Evolutionary conservation across 2,797 vertebrate species (phyloP).

Genomic region (Tachyglossus aculeatus): DNA sequence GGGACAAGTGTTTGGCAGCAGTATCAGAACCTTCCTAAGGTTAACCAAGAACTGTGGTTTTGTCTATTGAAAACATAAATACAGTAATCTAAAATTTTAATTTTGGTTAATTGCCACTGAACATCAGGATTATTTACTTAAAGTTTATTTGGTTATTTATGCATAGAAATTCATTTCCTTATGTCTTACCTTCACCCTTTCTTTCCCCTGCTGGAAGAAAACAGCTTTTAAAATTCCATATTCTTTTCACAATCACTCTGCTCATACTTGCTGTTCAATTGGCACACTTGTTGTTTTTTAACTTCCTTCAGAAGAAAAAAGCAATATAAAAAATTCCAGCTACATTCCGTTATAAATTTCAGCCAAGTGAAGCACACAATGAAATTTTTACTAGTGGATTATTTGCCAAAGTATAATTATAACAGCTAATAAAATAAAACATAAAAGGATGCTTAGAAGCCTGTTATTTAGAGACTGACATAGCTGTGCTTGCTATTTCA

Average conservation of each 20-base stretch:
- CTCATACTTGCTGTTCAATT: too few species aligned
- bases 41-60: too few species aligned
- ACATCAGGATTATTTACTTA: too few species aligned
- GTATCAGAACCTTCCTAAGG: too few species aligned
- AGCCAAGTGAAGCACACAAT: constrained; percentile 45
- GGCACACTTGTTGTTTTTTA: not conserved
- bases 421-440: constrained; percentile 35
- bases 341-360: constrained; percentile 13
- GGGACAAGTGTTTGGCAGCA: too few species aligned
- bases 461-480: constrained; percentile 18
- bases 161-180: constrained; percentile 11
- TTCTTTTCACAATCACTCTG: too few species aligned
- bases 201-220: constrained; percentile 9
- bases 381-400: constrained; percentile 56
- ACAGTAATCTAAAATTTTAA: too few species aligned
- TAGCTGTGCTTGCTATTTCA: rapidly evolving
- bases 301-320: constrained; percentile 31
- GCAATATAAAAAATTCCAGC: constrained; percentile 27
- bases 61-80: too few species aligned
- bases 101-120: too few species aligned
- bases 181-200: constrained; percentile 30
- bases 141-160: too few species aligned
- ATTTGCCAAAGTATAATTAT: constrained; percentile 39
- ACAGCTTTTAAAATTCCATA: too few species aligned
- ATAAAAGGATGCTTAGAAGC: constrained; percentile 26